These are phyloP conservation scores for Brachypterus glaber DNA, from an alignment of 2,888 invertebrate genomes.

Conservation along the genomic window DNA sequence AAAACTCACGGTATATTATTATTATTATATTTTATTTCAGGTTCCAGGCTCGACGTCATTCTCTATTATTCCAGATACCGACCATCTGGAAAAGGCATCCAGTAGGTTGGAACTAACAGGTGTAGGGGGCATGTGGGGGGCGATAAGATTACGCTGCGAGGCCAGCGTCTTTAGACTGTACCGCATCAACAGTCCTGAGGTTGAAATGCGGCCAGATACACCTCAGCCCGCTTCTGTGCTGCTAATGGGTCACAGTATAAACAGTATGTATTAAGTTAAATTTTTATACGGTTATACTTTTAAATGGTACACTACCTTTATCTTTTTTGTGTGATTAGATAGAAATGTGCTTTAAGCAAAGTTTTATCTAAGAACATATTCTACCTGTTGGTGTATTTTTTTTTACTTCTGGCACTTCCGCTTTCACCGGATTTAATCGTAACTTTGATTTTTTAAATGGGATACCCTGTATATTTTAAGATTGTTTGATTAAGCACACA, in stretches of 20 bases:
- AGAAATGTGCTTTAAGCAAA: no score
- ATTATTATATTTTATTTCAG: conserved; percentile 36
- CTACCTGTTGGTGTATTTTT: no score
- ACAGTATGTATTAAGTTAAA: conserved; percentile 20
- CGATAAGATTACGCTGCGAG: conserved; percentile 51
- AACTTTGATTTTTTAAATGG: no score
- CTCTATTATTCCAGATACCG: conserved; percentile 47
- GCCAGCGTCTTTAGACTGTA: conserved; percentile 54
- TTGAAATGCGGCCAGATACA: conserved; percentile 50
- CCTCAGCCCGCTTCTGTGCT: conserved; percentile 55
- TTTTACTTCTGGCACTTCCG: no score
- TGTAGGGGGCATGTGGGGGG: conserved; percentile 48
- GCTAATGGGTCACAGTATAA: conserved; percentile 37
- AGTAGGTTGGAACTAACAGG: conserved; percentile 48
- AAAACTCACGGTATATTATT: no score
- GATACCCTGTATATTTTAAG: no score
- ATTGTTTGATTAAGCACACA: no score
- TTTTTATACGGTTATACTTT: background rate
- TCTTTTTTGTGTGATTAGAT: no score
- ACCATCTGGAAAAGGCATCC: conserved; percentile 50
- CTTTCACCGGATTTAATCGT: no score
- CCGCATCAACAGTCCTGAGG: conserved; percentile 50
- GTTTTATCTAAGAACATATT: no score
- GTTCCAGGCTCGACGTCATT: conserved; percentile 54
- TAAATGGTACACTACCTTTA: no score